Base-by-base conservation (phyloP, 1,140 invertebrate species). In the Palaemon carinicauda region DNA sequence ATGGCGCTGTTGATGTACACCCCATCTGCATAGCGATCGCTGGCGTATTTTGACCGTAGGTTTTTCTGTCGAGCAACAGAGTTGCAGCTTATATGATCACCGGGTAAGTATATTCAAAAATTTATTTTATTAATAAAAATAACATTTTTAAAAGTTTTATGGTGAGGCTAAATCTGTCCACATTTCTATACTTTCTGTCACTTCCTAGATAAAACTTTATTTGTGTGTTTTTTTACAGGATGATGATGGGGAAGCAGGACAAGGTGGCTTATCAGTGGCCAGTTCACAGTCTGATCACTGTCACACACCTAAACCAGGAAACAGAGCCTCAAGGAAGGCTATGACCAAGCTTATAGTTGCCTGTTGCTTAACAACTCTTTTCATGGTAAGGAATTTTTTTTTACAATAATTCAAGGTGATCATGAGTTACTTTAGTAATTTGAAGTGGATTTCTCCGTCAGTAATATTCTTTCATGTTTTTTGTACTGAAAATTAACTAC, bases 271-370 rank as follows among this genome's bases (percentile, higher is more conserved):
- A 1, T n/a, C 27, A 21, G 15, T 53, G 14, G 50, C 74, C 24
- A 78, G 74, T 33, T 27, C 41, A 21, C 65, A 17, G 29, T 50
- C 82, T 3, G 88, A 89, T 31, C 88, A 89, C 31, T 89, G 88
- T 33, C 88, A 89, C 71, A 24, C 78, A 27, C 79, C 88, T 21
- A 52, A 53, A 53, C 50, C 54, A 3, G 51, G 69, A 33, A 41
- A 27, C 14, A 73, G 24, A 53, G 75, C 79, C 29, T 80, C 88
- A 9, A 51, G 74, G 33, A 51, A 69, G 3, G 88, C 88, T 33
- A 78, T 87, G 74, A 89, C 71, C 1, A 86, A 86, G 80, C 82
- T 89, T 14, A 12, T 80, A n/a, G 24, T 89, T 54, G 88, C 88
- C 24, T 81, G 71, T 71, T 74, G 56, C 69, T 80, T 89, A 10